Evolutionary conservation across 2,888 invertebrate species (phyloP).

Genomic region (Hyles lineata): DNA sequence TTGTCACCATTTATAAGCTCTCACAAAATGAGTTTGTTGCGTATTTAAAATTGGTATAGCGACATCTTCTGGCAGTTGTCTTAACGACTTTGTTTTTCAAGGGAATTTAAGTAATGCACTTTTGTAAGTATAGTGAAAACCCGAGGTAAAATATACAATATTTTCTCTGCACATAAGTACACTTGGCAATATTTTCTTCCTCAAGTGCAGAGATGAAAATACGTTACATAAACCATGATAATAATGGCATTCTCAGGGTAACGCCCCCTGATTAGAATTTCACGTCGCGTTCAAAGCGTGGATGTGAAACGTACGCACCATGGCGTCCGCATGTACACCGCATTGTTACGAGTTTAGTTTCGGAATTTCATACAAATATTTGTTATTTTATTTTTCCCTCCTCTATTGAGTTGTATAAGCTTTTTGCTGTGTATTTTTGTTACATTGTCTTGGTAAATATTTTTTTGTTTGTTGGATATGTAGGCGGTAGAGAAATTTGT

Average conservation of each 20-base stretch:
- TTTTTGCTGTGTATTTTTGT: neutral
- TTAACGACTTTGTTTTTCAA: no score
- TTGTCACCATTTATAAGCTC: no score
- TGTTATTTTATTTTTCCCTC: neutral
- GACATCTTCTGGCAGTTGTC: no score
- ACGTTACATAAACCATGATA: neutral
- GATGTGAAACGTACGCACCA: slow-evolving; percentile 35
- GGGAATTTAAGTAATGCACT: no score
- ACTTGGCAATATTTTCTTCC: no score
- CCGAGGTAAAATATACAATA: no score
- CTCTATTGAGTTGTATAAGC: neutral
- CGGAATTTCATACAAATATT: slow-evolving; percentile 20
- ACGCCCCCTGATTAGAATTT: slow-evolving; percentile 52
- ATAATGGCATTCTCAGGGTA: neutral
- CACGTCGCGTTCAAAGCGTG: slow-evolving; percentile 43
- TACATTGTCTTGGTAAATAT: neutral
- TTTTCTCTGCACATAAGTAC: no score
- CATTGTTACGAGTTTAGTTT: slow-evolving; percentile 17
- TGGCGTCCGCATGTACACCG: neutral
- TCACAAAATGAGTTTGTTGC: no score
- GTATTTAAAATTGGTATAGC: no score
- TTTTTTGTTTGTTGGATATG: neutral
- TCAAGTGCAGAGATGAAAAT: neutral
- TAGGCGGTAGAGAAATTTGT: no score
- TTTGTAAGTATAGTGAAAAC: no score